These are phyloP conservation scores for Forpus xanthops DNA, from an alignment of 2,797 vertebrate species.

Conservation along the genomic window DNA sequence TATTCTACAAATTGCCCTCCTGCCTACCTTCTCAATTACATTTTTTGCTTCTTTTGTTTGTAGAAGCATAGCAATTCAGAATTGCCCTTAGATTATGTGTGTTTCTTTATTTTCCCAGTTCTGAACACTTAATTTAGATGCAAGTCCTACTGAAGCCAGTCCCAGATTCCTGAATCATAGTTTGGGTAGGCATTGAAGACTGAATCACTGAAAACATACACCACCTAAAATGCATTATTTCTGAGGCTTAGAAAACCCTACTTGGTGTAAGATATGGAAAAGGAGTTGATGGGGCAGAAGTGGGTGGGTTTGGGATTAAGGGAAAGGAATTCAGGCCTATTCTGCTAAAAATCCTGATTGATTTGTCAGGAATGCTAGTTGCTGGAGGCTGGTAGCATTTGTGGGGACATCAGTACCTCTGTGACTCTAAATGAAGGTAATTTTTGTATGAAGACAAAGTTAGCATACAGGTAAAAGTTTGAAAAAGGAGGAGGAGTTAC, in stretches of 20 bases:
- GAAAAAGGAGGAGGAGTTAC: neutral
- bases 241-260: neutral
- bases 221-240: neutral
- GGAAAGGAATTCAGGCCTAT: neutral
- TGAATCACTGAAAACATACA: neutral
- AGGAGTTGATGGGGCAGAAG: neutral
- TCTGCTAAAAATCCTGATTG: conserved; percentile 2
- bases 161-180: neutral
- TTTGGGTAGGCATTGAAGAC: neutral
- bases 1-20: neutral
- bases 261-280: neutral
- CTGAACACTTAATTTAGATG: neutral
- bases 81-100: neutral
- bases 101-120: neutral
- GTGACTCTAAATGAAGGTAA: neutral
- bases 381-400: neutral
- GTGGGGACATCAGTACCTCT: neutral
- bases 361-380: neutral
- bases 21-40: neutral
- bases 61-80: neutral
- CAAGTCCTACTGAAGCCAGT: neutral
- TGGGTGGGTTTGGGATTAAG: neutral
- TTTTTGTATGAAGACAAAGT: neutral
- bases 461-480: neutral
- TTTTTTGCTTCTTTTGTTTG: neutral